Conservation (phyloP, 2,797 vertebrate genomes). For the Clarias laeviceps region DNA sequence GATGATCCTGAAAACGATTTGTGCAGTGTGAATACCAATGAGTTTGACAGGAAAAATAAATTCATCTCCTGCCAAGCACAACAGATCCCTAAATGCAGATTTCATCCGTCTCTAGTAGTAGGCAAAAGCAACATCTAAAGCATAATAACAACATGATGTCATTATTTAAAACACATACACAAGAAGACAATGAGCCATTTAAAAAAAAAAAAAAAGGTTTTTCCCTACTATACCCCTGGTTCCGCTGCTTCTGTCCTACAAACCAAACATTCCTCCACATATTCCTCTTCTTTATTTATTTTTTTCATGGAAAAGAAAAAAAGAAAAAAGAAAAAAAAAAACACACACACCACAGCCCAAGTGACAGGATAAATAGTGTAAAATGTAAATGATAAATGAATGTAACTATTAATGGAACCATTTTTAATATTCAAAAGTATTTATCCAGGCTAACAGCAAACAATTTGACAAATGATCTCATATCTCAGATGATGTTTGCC, state of each 20-base stretch:
- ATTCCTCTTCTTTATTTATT: neutral
- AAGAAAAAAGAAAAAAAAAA: too few species aligned
- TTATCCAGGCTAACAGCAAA: too few species aligned
- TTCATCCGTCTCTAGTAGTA: neutral
- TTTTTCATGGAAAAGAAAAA: neutral
- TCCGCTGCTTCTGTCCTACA: neutral
- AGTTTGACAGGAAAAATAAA: neutral
- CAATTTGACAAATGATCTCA: too few species aligned
- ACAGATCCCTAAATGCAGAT: neutral
- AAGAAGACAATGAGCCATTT: too few species aligned
- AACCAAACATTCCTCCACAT: neutral
- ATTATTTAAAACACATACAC: too few species aligned
- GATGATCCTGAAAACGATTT: neutral
- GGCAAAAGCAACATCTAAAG: neutral
- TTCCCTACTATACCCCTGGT: neutral
- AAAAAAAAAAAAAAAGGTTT: too few species aligned
- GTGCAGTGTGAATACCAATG: neutral
- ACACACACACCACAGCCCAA: neutral
- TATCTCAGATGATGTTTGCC: too few species aligned
- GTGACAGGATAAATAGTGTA: neutral
- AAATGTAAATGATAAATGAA: too few species aligned
- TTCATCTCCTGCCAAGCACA: neutral
- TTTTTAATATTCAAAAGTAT: too few species aligned
- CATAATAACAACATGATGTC: neutral
- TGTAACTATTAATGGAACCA: too few species aligned